Evolutionary conservation across 2,888 invertebrate genomes (phyloP), one percentile per base, ranked within the genome.

Genomic region (Pseudanteris insignis): DNA sequence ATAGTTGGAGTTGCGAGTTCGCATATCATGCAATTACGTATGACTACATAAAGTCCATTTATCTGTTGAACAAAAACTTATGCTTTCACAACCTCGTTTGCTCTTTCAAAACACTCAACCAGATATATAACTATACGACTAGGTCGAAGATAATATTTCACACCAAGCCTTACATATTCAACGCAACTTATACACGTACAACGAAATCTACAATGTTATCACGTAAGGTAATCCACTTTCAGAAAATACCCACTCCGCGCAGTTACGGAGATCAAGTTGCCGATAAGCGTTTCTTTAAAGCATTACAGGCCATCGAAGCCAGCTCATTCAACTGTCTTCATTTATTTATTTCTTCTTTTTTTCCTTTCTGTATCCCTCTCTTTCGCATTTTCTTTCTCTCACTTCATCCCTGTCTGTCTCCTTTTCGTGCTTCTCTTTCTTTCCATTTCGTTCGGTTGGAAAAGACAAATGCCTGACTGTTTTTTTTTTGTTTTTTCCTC

Each of bases 61-160:
- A 26, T n/a, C 26, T n/a, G 2, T 26, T 6, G 6, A 29, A 24
- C 32, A 18, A 43, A 43, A 43, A 43, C 12, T 36, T 28, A 28
- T 28, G 9, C 11, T 28, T 14, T 6, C 15, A 36, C 9, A 11
- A 14, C 12, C n/a, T 11, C 21, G 36, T 36, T 18, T 18, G 6
- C 24, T 24, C 14, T 26, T 34, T 25, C 18, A 15, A 33, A 25
- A 33, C 32, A 33, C 9, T 10, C 11, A 8, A 21, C 13, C 9
- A 9, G 15, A 2, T 7, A 26, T 3, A 21, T 26, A 6, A 11
- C 8, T n/a, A n/a, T 26, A 26, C 26, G 26, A n/a, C 26, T 26
- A 26, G 4, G 18, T 6, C 18, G 18, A 26, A n/a, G 26, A 8
- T 26, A 26, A 26, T 26, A 26, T 26, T 26, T 26, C 9, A 26